Percentiles rank a stretch among this genome's conserved stretches.
These are phyloP conservation scores for Xylota segnis DNA, from an alignment of 2,888 invertebrate genomes.

Conservation along the genomic window DNA sequence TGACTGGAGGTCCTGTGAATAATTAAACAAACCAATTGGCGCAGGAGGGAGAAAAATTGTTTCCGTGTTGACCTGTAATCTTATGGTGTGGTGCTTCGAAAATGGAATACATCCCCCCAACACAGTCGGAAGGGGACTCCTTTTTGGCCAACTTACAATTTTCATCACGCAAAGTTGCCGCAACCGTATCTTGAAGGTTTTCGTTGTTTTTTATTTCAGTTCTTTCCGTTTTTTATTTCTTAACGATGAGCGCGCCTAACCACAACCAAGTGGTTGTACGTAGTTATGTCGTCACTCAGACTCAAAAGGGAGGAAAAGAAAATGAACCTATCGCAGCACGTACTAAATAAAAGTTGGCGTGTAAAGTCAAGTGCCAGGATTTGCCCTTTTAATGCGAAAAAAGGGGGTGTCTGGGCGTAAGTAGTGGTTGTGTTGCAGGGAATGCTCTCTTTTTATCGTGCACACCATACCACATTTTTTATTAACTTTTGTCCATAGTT, in stretches of 20 bases:
- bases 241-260: constrained; percentile 32
- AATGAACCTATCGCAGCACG: constrained; percentile 19
- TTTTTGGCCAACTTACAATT: constrained; percentile 25
- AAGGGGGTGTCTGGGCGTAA: constrained; percentile 33
- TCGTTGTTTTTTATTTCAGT: neutral
- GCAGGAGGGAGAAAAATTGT: constrained; percentile 4
- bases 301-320: neutral
- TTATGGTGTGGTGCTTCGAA: constrained; percentile 1
- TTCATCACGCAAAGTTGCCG: constrained; percentile 56
- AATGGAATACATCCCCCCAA: constrained; percentile 1
- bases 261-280: constrained; percentile 31
- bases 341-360: constrained; percentile 37
- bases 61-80: constrained; percentile 57
- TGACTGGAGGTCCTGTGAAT: constrained; percentile 22
- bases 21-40: constrained; percentile 32
- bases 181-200: constrained; percentile 16
- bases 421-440: constrained; percentile 16
- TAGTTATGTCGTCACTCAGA: constrained; percentile 11
- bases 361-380: constrained; percentile 57
- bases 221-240: neutral
- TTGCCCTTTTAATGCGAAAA: constrained; percentile 53
- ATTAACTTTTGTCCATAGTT: constrained; percentile 32
- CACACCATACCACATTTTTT: constrained; percentile 11
- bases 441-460: neutral
- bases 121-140: neutral